Percentiles rank a stretch among this genome's conserved stretches.
Evolutionary conservation across 2,888 invertebrate genomes (phyloP).

Genomic region (Machimus rusticus): DNA sequence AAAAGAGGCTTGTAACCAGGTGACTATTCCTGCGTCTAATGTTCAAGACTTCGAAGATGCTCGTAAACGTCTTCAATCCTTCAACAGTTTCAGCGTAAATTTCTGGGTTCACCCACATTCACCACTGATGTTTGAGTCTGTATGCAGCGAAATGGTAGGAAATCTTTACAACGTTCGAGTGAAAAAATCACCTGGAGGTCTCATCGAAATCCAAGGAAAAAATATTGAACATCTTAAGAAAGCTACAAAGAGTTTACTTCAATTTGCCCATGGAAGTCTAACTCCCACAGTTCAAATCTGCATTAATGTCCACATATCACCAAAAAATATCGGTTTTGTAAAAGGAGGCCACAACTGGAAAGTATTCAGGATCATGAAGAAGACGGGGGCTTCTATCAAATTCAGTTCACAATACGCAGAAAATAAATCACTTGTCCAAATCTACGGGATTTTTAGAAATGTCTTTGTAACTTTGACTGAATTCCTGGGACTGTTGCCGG

Average conservation of each 20-base stretch:
- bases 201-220: background rate
- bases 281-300: background rate
- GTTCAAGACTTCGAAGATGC: background rate
- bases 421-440: background rate
- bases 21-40: background rate
- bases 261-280: background rate
- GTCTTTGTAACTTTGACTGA: background rate
- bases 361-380: background rate
- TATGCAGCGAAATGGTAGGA: background rate
- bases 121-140: background rate
- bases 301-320: background rate
- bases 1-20: background rate
- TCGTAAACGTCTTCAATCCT: background rate
- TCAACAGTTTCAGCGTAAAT: background rate
- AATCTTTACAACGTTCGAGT: background rate
- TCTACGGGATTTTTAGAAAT: background rate
- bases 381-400: background rate
- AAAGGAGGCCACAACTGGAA: background rate
- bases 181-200: background rate
- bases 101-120: background rate
- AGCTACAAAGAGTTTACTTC: background rate
- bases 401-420: background rate
- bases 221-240: background rate
- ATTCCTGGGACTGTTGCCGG: background rate
- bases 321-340: background rate